These are phyloP conservation scores for Sapayoa aenigma DNA, from an alignment of 2,113 vertebrate species.

Conservation along the genomic window DNA sequence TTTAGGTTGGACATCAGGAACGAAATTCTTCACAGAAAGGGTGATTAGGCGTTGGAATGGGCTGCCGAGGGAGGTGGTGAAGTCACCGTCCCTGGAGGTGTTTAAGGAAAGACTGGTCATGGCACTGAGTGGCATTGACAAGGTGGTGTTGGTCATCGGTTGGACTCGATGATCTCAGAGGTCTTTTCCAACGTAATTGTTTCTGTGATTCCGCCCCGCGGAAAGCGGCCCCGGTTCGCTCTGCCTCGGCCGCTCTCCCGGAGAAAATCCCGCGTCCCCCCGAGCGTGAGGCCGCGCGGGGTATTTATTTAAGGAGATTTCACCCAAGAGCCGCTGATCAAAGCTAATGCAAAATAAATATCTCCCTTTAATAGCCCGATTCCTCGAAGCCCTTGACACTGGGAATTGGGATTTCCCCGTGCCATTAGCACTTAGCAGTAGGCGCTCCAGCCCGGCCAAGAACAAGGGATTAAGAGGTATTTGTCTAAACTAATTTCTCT, in stretches of 20 bases:
- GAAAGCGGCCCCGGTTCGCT: background rate
- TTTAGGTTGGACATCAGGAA: background rate
- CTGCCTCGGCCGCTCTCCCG: background rate
- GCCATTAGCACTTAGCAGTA: slow-evolving; percentile 79
- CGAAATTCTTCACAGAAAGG: background rate
- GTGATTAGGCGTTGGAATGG: background rate
- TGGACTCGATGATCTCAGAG: background rate
- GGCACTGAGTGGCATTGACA: background rate
- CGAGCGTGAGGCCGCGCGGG: slow-evolving; percentile 3
- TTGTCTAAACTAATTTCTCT: slow-evolving; percentile 83
- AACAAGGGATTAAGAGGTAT: slow-evolving; percentile 80
- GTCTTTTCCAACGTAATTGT: background rate
- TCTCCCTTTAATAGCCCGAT: slow-evolving; percentile 71
- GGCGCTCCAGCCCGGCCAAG: slow-evolving; percentile 75
- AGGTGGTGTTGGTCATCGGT: no score
- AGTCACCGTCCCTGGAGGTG: background rate
- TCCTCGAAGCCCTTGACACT: slow-evolving; percentile 77
- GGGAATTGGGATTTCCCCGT: slow-evolving; percentile 79
- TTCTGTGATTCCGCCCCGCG: background rate
- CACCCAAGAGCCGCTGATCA: slow-evolving; percentile 70
- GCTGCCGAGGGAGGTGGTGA: background rate
- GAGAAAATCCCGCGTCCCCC: background rate
- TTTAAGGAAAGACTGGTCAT: background rate
- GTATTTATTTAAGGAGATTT: slow-evolving; percentile 67
- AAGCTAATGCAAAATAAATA: slow-evolving; percentile 74